phyloP scores from a whole-genome alignment of 2,113 vertebrate species.

The Platanista minor region DNA sequence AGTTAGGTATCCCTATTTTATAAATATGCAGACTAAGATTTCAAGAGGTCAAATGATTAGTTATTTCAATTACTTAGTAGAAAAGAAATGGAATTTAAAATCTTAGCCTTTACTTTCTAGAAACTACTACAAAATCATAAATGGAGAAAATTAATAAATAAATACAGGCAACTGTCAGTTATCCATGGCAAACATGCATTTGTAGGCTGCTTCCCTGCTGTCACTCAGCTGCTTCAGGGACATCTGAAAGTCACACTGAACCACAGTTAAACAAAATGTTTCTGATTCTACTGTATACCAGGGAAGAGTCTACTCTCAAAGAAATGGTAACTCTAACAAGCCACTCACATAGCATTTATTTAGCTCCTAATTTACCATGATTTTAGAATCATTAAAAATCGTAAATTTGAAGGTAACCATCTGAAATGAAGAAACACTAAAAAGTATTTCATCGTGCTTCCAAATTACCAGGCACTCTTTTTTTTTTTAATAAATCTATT shows the following conservation, averaged over 20 bases:
- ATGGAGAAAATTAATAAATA: background rate
- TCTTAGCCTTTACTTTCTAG: background rate
- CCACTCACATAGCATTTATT: background rate
- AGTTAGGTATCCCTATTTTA: background rate
- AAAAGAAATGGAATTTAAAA: background rate
- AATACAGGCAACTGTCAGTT: background rate
- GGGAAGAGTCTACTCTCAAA: background rate
- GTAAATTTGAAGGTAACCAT: background rate
- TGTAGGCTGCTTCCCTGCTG: background rate
- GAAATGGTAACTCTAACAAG: background rate
- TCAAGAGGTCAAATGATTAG: background rate
- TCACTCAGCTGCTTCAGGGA: background rate
- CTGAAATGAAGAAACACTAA: background rate
- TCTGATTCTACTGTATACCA: background rate
- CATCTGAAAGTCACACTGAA: background rate
- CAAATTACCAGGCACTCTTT: background rate
- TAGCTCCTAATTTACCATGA: background rate
- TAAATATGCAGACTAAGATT: background rate
- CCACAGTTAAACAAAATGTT: background rate
- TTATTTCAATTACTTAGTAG: background rate
- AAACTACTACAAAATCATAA: constrained; percentile 11
- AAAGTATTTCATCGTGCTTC: background rate
- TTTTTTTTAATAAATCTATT: no score
- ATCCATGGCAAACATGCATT: background rate
- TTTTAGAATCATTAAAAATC: background rate